A percentile compares a stretch with the other conserved stretches of the same genome.
Evolutionary conservation across 2,888 invertebrate species (phyloP).

Genomic region (Tyria jacobaeae): DNA sequence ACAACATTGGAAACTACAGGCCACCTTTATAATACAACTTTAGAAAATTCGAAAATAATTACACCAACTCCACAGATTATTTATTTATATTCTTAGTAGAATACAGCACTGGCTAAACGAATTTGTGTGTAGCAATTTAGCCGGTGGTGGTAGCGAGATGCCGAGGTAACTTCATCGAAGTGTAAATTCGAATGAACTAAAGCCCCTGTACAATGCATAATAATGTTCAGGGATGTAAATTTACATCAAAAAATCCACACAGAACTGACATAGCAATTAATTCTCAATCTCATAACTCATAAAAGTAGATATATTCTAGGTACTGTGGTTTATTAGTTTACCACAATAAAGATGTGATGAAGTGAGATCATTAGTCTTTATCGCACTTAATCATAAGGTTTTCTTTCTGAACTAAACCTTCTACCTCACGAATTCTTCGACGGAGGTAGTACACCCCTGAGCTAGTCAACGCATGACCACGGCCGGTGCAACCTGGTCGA

Average conservation of each 20-base stretch:
- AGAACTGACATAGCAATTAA: no score
- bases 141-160: constrained; percentile 20
- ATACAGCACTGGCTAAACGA: constrained; percentile 33
- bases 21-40: background rate
- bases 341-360: background rate
- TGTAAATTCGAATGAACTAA: constrained; percentile 48
- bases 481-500: no score
- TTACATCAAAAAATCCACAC: no score
- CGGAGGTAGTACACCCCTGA: no score
- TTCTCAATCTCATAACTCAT: no score
- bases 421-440: no score
- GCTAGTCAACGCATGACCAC: no score
- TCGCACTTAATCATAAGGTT: background rate
- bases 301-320: background rate
- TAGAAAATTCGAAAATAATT: constrained; percentile 5
- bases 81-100: constrained; percentile 23
- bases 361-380: background rate
- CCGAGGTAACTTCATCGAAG: constrained; percentile 48
- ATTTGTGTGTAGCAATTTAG: constrained; percentile 35
- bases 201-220: constrained; percentile 39
- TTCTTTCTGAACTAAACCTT: no score
- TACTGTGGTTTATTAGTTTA: background rate
- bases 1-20: background rate
- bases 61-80: background rate
- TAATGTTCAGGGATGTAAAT: constrained; percentile 29